A percentile compares a stretch with the other conserved stretches of the same genome.
Conservation (phyloP, 2,888 invertebrate species). For the Geophilus truncorum region DNA sequence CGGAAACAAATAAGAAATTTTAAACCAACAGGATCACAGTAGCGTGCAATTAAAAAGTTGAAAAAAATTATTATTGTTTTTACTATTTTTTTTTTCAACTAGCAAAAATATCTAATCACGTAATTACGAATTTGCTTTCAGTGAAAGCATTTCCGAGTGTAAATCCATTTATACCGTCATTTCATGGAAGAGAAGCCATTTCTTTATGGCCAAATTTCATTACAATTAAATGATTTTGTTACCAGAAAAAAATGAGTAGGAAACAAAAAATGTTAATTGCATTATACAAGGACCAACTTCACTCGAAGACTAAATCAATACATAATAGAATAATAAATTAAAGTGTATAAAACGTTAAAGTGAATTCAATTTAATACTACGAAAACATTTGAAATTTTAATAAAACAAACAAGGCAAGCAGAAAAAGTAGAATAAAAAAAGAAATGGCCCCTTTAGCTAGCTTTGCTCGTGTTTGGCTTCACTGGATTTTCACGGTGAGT, state of each 20-base stretch:
- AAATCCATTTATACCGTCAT: constrained; percentile 7
- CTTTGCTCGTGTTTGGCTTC: background rate
- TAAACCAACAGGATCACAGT: background rate
- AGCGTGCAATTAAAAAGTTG: background rate
- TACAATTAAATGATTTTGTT: background rate
- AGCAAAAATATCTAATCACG: background rate
- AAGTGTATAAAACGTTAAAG: background rate
- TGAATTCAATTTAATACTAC: background rate
- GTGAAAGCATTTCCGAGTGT: constrained; percentile 1
- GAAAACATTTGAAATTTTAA: background rate
- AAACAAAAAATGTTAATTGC: background rate
- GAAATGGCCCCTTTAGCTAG: background rate
- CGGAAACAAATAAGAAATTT: background rate
- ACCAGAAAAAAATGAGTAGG: background rate
- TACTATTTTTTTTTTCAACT: background rate
- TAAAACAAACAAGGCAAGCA: background rate
- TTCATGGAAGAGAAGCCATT: background rate
- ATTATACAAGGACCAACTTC: background rate
- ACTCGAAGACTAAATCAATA: background rate
- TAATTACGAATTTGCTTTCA: background rate
- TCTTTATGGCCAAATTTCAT: background rate
- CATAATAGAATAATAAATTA: background rate
- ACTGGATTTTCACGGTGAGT: background rate
- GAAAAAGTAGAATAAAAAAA: background rate
- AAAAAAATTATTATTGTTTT: background rate